Evolutionary conservation across 2,888 invertebrate genomes (phyloP), one percentile per base, ranked within the genome.

Genomic region (Macrophya alboannulata): DNA sequence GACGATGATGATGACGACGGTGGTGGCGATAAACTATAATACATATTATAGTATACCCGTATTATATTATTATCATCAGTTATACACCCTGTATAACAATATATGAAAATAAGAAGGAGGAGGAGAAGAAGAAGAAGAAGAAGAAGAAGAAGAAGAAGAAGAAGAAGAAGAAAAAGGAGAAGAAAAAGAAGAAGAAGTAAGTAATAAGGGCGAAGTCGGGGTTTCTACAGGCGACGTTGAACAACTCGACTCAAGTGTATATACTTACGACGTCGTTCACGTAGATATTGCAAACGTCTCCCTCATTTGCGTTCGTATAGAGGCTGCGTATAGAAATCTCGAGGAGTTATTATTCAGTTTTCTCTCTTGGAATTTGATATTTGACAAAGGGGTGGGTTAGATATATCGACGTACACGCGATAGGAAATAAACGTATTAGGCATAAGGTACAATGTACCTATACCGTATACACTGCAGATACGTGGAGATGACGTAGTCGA

Each of bases 201-300:
- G 31, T 31, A 31, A 31, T 62, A 12, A 12, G 21, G 62, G 62
- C 25, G 31, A 31, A 68, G 15, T 68, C 4, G 37, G 25, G 68
- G 37, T 31, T 17, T 17, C n/a, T n/a, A n/a, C 55, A 55, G 37
- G 68, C 68, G 68, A 31, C 37, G 68, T 68, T 68, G 25, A 37
- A 68, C 31, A 68, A 68, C 68, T 68, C 25, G 10, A 37, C 68
- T 68, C 68, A 37, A 68, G 68, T 68, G 25, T 37, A 31, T 48
- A 48, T 68, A 68, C 68, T 68, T 68, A 68, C 68, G 68, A 68
- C 15, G 37, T 68, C 68, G 68, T 68, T 68, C 68, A 68, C 68
- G 68, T 68, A 37, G 68, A 68, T 31, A 31, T 68, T 68, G 37
- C 68, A 37, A 68, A 68, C 68, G 68, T 37, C 68, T 37, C 68